Conservation (phyloP, 64 coral and sea anemone species). For the Pocillopora damicornis region DNA sequence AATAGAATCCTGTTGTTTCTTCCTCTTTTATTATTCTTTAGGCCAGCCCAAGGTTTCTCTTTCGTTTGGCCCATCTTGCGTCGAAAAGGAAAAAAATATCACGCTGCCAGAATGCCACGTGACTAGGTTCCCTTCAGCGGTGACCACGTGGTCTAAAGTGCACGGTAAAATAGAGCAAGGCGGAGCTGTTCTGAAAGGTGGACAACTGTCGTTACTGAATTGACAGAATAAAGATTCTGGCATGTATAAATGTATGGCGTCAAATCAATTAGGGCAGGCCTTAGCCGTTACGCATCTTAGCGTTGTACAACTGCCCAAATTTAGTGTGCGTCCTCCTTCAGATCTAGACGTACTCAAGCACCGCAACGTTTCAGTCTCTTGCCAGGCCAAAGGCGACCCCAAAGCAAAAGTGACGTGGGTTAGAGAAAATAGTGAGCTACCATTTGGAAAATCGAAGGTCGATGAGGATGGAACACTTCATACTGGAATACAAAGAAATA, state of each 20-base stretch:
- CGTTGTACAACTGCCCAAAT: slow-evolving; percentile 25
- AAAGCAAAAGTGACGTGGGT: slow-evolving; percentile 13
- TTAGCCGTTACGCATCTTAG: background rate
- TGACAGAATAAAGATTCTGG: slow-evolving; percentile 38
- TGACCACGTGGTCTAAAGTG: slow-evolving; percentile 50
- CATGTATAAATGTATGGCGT: slow-evolving; percentile 28
- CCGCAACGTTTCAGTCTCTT: background rate
- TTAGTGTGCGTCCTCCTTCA: slow-evolving; percentile 17
- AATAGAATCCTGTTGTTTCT: background rate
- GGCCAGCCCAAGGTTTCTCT: slow-evolving; percentile 37
- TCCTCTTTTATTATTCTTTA: background rate
- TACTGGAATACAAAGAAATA: background rate
- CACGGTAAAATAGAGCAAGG: background rate
- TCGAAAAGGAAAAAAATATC: slow-evolving; percentile 38
- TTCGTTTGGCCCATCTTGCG: slow-evolving; percentile 37
- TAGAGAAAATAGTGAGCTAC: background rate
- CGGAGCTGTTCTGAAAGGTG: background rate
- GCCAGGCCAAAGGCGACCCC: slow-evolving; percentile 10
- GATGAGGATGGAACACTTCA: background rate
- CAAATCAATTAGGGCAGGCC: slow-evolving; percentile 22
- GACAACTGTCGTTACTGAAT: background rate
- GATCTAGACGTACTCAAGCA: background rate
- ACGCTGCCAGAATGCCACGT: slow-evolving; percentile 58
- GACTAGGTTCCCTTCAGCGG: slow-evolving; percentile 41
- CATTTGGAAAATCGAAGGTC: background rate